Evolutionary conservation across 2,888 invertebrate species (phyloP).

Genomic region (Portevinia maculata): DNA sequence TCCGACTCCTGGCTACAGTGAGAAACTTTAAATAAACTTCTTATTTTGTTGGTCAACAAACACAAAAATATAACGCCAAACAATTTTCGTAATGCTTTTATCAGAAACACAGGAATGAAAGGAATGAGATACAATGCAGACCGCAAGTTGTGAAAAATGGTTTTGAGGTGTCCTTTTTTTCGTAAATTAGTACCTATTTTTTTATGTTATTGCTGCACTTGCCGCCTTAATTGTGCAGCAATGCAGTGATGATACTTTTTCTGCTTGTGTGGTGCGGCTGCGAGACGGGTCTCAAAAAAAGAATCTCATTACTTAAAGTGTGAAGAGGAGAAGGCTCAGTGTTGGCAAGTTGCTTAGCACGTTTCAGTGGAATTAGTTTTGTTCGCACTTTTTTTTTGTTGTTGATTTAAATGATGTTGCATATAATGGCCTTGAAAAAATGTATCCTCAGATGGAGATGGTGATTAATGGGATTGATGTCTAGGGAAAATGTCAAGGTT

Average conservation of each 20-base stretch:
- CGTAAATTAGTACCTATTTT: constrained; percentile 8
- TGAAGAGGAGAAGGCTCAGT: neutral
- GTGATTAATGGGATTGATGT: neutral
- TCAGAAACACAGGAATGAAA: constrained; percentile 62
- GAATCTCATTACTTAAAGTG: constrained; percentile 66
- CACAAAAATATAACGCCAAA: constrained; percentile 57
- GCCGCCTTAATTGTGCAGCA: constrained; percentile 61
- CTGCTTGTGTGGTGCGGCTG: constrained; percentile 16
- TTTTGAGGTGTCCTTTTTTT: constrained; percentile 51
- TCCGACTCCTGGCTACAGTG: constrained; percentile 25
- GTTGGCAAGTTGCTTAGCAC: constrained; percentile 49
- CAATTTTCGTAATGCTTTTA: constrained; percentile 71
- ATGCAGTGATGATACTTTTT: constrained; percentile 65
- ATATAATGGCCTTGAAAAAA: constrained; percentile 15
- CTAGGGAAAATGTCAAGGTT: neutral
- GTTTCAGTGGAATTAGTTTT: constrained; percentile 67
- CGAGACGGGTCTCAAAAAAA: constrained; percentile 25
- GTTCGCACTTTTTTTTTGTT: constrained; percentile 50
- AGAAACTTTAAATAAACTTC: constrained; percentile 69
- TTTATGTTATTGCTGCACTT: constrained; percentile 9
- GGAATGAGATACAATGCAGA: constrained; percentile 65
- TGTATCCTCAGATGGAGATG: neutral
- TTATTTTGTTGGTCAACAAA: constrained; percentile 67
- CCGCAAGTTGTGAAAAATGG: constrained; percentile 72
- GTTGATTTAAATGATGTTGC: constrained; percentile 14